Conservation (phyloP, 2,113 vertebrate species). For the Sinocyclocheilus grahami region DNA sequence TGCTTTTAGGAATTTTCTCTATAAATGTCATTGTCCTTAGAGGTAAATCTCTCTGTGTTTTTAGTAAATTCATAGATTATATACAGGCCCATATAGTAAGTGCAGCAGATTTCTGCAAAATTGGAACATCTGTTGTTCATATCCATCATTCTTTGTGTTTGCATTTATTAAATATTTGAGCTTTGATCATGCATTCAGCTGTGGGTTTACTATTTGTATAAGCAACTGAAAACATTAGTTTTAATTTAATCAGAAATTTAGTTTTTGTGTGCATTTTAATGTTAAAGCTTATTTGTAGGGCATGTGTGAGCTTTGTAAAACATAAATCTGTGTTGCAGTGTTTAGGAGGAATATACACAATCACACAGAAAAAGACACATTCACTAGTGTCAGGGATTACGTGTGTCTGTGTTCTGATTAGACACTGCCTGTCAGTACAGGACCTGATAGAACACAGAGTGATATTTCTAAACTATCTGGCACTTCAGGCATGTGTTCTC, state of each 20-base stretch:
- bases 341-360: background rate
- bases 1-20: background rate
- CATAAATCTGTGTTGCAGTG: background rate
- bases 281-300: background rate
- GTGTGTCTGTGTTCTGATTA: constrained; percentile 21
- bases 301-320: background rate
- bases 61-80: background rate
- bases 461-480: constrained; percentile 37
- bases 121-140: no score
- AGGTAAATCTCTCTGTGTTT: background rate
- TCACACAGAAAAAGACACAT: background rate
- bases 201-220: no score
- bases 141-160: no score
- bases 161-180: no score
- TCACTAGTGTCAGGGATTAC: background rate
- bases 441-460: constrained; percentile 42
- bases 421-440: constrained; percentile 18
- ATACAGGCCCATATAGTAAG: background rate
- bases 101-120: no score
- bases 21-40: background rate
- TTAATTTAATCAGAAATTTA: background rate
- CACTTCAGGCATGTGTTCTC: constrained; percentile 42
- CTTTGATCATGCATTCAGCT: no score
- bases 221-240: no score
- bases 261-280: background rate